Evolutionary conservation across 2,888 invertebrate species (phyloP), one percentile per base, ranked within the genome.

Genomic region (Acanthosoma haemorrhoidale): DNA sequence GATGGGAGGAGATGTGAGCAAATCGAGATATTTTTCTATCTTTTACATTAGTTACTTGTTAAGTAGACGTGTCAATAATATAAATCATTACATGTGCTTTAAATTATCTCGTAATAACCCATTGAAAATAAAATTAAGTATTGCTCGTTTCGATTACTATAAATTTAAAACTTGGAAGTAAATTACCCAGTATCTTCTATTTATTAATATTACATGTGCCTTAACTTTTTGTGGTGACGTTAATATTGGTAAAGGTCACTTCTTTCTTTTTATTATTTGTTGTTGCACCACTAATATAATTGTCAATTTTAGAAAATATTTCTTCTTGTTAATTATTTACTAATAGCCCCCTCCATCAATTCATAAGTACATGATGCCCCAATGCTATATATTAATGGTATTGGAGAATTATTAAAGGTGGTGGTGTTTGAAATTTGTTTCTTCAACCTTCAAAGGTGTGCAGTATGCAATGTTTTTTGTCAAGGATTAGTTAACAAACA

Each of bases 1-100:
- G 95, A 95, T 80, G 94, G 94, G 63, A 85, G 87, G 81, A 81
- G 88, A 83, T 86, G 94, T 93, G 67, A 67, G 67, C 15, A 18
- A 31, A 4, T 43, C 8, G 29, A 29, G 13, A 38, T 63, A 43
- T 11, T 51, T 51, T 51, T 25, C 13, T 51, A 11, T 51, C 21
- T 4, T 51, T 51, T 51, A 51, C 25, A 51, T 51, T 51, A 25
- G 25, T n/a, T 51, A 51, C 25, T 51, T 51, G 51, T 51, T 51
- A 13, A 51, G 51, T 51, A 51, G 51, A 25, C 25, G 9, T 51
- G 51, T 51, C 51, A 51, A 51, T 51, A 51, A 51, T 51, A 51
- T 25, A 25, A 51, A 51, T 51, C 5, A 51, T 25, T 25, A 51
- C 25, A 25, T 51, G 21, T 51, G 21, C 5, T 51, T 51, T 16